Conservation (phyloP, 2,113 vertebrate genomes). For the Xiphias gladius region DNA sequence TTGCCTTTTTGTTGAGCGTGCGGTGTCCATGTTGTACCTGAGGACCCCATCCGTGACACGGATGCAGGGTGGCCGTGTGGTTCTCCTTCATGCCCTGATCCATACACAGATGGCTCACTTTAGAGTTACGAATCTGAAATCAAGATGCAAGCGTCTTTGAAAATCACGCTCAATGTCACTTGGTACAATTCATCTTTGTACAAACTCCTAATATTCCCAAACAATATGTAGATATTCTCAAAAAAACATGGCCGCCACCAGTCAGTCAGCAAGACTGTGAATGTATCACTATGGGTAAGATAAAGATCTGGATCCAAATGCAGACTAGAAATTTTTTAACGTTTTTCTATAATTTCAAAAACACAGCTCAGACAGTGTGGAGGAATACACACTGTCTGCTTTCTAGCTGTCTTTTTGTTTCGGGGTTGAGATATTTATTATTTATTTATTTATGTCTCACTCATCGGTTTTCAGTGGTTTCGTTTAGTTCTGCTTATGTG, state of each 20-base stretch:
- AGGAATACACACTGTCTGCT: too few relatives aligned
- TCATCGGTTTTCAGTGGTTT: not conserved
- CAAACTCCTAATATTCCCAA: too few relatives aligned
- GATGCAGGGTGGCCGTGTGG: conserved; percentile 95
- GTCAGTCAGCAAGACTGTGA: not conserved
- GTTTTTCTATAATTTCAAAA: too few relatives aligned
- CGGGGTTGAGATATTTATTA: not conserved
- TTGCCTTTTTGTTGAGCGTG: too few relatives aligned
- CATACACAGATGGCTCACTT: conserved; percentile 93
- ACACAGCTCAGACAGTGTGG: too few relatives aligned
- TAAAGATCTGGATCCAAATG: too few relatives aligned
- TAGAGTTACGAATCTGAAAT: conserved; percentile 92
- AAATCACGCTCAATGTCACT: not conserved
- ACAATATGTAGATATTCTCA: not conserved
- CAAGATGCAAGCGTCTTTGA: not conserved
- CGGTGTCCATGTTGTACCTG: conserved; percentile 85
- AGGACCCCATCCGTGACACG: conserved; percentile 95
- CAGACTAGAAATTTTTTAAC: too few relatives aligned
- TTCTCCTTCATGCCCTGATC: conserved; percentile 96
- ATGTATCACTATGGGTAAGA: too few relatives aligned
- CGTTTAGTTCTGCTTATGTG: too few relatives aligned
- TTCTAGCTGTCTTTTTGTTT: not conserved
- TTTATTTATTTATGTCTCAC: not conserved
- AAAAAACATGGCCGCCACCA: not conserved
- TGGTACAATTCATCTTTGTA: too few relatives aligned